Evolutionary conservation across 2,797 vertebrate species (phyloP), one percentile per base, ranked within the genome.

Genomic region (Sebastes steindachneri): DNA sequence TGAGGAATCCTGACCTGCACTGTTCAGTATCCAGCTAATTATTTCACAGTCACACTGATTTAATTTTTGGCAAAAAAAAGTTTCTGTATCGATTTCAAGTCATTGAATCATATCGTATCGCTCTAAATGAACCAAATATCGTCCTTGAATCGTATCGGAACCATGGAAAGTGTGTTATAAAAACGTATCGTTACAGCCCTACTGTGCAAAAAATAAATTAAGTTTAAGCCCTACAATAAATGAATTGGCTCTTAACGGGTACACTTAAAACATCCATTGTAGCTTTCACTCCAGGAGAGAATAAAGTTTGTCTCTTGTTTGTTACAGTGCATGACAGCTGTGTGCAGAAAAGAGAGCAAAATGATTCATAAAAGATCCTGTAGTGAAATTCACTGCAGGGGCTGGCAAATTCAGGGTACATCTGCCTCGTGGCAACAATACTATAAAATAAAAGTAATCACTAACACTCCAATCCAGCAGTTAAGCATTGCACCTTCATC

Each of bases 261-360:
- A 45, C 45, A 66, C 54, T 73, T 51, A 55, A 69, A 71, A 73
- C 51, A 51, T 77, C 69, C 23, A 63, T 64, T 81, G 25, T 74
- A 29, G 35, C 15, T 67, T 79, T 72, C 14, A 62, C 3, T 64
- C 21, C 9, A 12, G 11, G 62, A 63, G 59, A 70, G 26, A 76
- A 59, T 64, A 37, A 54, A 68, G 55, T 85, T 35, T 68, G 72
- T 68, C 54, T 79, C 58, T 64, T 62, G 25, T 54, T 68, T 79
- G n/a, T 77, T 48, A 68, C 41, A 57, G 59, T 65, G 48, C 21
- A 79, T 31, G 26, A 58, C 19, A 73, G 35, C 14, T 58, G 63
- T 21, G 14, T 26, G 29, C 57, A 83, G 37, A 77, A 54, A 67
- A 60, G 25, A 73, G 26, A 75, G 19, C 23, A 23, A 29, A n/a